These are phyloP conservation scores for Dendrocopos noguchii DNA, from an alignment of 2,113 vertebrate genomes.

Conservation along the genomic window DNA sequence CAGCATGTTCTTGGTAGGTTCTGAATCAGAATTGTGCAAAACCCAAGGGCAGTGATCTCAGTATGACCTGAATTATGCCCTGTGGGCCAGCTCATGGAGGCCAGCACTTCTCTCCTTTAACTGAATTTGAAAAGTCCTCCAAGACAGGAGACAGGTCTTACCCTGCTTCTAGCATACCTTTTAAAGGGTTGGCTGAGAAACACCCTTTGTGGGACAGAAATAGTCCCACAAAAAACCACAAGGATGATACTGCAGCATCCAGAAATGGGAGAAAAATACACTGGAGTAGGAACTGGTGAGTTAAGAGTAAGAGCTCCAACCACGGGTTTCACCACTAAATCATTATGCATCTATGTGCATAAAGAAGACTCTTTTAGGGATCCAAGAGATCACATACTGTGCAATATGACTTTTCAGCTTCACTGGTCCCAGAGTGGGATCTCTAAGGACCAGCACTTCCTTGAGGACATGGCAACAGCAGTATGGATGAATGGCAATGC, in stretches of 20 bases:
- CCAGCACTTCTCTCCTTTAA: fast-evolving
- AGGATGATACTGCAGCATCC: background rate
- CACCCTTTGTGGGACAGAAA: background rate
- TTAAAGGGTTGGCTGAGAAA: background rate
- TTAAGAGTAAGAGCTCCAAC: background rate
- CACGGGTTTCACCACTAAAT: background rate
- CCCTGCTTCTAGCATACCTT: background rate
- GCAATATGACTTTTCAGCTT: background rate
- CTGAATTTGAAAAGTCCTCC: background rate
- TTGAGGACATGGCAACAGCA: background rate
- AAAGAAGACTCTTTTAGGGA: background rate
- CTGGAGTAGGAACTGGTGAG: background rate
- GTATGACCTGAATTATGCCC: background rate
- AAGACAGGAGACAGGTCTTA: background rate
- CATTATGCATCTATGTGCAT: background rate
- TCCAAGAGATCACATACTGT: background rate
- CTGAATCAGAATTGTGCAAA: background rate
- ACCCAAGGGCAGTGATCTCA: background rate
- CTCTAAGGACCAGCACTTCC: background rate
- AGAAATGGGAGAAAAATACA: background rate
- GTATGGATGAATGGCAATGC: background rate
- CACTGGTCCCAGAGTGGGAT: background rate
- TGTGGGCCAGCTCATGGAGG: background rate
- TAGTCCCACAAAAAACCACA: background rate
- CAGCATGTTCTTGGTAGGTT: background rate